Evolutionary conservation across 2,888 invertebrate genomes (phyloP).

Genomic region (Eueremaeus valkanovi): DNA sequence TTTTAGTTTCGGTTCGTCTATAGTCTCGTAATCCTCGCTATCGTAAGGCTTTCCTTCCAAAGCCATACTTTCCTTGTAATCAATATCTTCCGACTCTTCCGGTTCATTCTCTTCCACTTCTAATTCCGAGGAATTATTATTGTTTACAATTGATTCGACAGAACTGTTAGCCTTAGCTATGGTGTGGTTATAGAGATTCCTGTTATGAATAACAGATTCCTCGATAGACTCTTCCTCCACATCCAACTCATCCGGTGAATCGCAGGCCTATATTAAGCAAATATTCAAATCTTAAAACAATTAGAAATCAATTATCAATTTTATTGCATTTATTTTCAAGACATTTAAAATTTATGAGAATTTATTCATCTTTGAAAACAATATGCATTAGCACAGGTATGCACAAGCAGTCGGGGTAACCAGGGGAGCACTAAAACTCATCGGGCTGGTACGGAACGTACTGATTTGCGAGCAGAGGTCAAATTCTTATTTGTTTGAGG

Average conservation of each 20-base stretch:
- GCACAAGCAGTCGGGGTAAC: too few species aligned
- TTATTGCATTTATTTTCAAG: neutral
- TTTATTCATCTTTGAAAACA: too few species aligned
- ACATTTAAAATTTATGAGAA: too few species aligned
- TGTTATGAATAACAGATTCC: neutral
- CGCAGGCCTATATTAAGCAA: neutral
- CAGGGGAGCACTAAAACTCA: too few species aligned
- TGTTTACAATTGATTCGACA: neutral
- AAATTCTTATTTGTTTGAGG: too few species aligned
- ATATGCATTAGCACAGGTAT: too few species aligned
- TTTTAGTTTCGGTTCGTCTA: constrained; percentile 7
- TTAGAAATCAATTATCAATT: neutral
- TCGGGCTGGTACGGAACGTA: too few species aligned
- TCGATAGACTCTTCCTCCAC: neutral
- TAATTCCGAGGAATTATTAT: neutral
- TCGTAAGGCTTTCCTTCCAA: neutral
- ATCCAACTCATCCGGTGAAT: constrained; percentile 1
- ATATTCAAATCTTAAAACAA: neutral
- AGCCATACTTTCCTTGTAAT: neutral
- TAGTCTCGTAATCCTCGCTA: neutral
- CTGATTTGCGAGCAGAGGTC: too few species aligned
- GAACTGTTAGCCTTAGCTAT: neutral
- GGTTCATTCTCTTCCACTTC: neutral
- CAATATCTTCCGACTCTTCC: neutral
- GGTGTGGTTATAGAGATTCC: neutral